These are phyloP conservation scores for Stercorarius parasiticus DNA, from an alignment of 2,113 vertebrate genomes.

Conservation along the genomic window DNA sequence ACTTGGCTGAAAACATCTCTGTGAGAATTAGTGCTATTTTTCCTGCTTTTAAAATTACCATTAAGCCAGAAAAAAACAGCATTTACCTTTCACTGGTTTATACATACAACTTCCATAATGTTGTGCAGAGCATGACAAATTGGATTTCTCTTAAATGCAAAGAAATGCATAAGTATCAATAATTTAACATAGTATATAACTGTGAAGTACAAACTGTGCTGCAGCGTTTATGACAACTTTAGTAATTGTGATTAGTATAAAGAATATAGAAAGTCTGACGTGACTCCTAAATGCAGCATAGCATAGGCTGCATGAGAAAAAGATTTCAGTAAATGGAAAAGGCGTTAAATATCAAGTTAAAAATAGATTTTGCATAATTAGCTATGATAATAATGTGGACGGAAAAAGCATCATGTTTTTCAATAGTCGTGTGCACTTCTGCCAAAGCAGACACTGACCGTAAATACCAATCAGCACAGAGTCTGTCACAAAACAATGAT, in stretches of 20 bases:
- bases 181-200: background rate
- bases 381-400: background rate
- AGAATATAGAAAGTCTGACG: background rate
- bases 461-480: background rate
- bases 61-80: background rate
- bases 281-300: background rate
- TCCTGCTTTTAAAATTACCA: background rate
- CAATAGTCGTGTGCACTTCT: background rate
- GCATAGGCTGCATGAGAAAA: background rate
- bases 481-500: background rate
- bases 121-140: background rate
- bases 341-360: background rate
- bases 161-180: background rate
- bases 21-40: background rate
- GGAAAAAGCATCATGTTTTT: background rate
- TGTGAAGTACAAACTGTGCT: background rate
- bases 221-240: background rate
- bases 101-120: background rate
- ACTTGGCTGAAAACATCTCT: slow-evolving; percentile 1
- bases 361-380: background rate
- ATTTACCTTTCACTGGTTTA: background rate
- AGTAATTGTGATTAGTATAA: slow-evolving; percentile 1
- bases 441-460: background rate
- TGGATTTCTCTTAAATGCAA: background rate
- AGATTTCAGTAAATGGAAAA: background rate